Conservation (phyloP, 2,888 invertebrate genomes). For the Lymantria dispar region DNA sequence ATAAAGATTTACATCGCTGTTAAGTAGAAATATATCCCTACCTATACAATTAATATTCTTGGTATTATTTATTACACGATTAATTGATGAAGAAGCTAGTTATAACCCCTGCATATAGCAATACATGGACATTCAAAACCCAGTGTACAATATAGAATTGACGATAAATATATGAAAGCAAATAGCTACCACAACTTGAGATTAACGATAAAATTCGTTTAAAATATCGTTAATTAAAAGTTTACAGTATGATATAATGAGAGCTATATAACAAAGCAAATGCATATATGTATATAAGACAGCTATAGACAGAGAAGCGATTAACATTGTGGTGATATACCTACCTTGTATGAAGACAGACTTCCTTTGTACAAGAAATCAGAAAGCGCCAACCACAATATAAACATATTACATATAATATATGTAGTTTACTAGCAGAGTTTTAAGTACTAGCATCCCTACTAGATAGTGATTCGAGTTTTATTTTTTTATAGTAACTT, state of each 20-base stretch:
- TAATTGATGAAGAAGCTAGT: slow-evolving; percentile 21
- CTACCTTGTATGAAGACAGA: slow-evolving; percentile 68
- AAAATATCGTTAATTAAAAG: background rate
- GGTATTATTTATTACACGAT: background rate
- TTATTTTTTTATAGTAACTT: no score
- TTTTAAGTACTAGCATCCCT: slow-evolving; percentile 13
- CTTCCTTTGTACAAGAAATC: slow-evolving; percentile 37
- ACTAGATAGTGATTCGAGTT: background rate
- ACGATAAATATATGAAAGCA: slow-evolving; percentile 5
- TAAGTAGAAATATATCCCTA: slow-evolving; percentile 25
- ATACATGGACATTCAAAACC: slow-evolving; percentile 25
- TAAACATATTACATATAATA: slow-evolving; percentile 31
- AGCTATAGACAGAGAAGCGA: slow-evolving; percentile 50
- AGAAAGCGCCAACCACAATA: slow-evolving; percentile 32
- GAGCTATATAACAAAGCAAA: slow-evolving; percentile 22
- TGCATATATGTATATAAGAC: slow-evolving; percentile 33
- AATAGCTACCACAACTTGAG: background rate
- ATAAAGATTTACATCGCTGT: slow-evolving; percentile 20
- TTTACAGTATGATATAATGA: background rate
- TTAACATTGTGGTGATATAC: slow-evolving; percentile 46
- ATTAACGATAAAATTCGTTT: no score
- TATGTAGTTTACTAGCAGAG: slow-evolving; percentile 16
- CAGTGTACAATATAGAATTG: slow-evolving; percentile 6
- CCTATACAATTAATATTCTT: slow-evolving; percentile 18
- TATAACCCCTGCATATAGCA: slow-evolving; percentile 20